Conservation (phyloP, 2,113 vertebrate genomes). For the Ophiodon elongatus region DNA sequence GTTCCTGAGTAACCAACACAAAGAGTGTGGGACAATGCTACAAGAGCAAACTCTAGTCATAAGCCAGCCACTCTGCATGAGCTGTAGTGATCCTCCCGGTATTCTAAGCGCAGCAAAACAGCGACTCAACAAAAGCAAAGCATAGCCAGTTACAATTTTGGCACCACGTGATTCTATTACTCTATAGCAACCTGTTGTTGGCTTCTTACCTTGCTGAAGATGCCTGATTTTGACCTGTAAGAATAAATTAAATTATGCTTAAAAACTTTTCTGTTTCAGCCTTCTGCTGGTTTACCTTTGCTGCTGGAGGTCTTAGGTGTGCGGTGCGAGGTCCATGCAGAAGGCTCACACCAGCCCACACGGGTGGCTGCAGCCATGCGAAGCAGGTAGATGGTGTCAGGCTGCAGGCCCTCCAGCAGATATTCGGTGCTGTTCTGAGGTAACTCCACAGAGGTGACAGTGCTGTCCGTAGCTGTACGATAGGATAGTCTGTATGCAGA, state of each 20-base stretch:
- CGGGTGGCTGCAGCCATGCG: slow-evolving; percentile 93
- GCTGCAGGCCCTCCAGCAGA: slow-evolving; percentile 87
- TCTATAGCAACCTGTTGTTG: background rate
- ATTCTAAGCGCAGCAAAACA: slow-evolving; percentile 44
- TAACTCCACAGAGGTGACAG: slow-evolving; percentile 89
- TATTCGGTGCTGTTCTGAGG: slow-evolving; percentile 85
- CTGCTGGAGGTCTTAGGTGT: slow-evolving; percentile 92
- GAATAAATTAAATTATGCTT: background rate
- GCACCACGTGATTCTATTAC: background rate
- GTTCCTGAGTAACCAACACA: slow-evolving; percentile 83
- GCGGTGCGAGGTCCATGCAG: slow-evolving; percentile 94
- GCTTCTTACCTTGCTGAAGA: background rate
- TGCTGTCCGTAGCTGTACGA: slow-evolving; percentile 89
- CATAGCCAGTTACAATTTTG: background rate
- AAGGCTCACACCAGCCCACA: slow-evolving; percentile 93
- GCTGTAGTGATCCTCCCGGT: slow-evolving; percentile 42
- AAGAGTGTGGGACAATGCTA: slow-evolving; percentile 81
- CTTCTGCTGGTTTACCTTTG: slow-evolving; percentile 85
- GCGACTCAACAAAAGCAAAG: slow-evolving; percentile 26
- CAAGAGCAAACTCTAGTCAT: slow-evolving; percentile 71
- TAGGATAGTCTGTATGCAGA: slow-evolving; percentile 91
- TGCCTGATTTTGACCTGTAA: background rate
- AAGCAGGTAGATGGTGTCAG: slow-evolving; percentile 93
- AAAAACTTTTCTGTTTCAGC: background rate
- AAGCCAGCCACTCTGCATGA: slow-evolving; percentile 53